phyloP scores from a whole-genome alignment of 2,113 vertebrate species.

The Salvelinus namaycush region DNA sequence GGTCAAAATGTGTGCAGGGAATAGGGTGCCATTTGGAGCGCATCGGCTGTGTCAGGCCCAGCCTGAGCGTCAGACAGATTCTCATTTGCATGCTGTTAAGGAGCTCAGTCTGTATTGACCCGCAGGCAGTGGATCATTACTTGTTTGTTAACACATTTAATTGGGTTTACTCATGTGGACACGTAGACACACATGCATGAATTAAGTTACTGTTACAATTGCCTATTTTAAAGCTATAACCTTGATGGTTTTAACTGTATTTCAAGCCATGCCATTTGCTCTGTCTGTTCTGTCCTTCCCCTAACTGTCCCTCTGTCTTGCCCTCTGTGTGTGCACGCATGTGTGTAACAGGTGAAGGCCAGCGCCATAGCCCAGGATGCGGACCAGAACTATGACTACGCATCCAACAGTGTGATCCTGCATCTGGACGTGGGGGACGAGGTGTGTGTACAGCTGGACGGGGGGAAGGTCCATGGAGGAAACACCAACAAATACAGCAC shows the following conservation, averaged over 20 bases:
- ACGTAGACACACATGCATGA: conserved; percentile 53
- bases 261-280: not conserved
- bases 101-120: conserved; percentile 68
- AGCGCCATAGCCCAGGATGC: conserved; percentile 82
- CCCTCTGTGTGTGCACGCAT: conserved; percentile 38
- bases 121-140: conserved; percentile 72
- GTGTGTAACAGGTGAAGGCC: conserved; percentile 74
- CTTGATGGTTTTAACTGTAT: too few relatives aligned
- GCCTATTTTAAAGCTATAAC: not conserved
- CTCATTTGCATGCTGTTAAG: conserved; percentile 72
- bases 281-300: conserved; percentile 40
- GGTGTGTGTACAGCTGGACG: conserved; percentile 92
- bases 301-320: conserved; percentile 48
- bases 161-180: conserved; percentile 69
- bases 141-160: conserved; percentile 79
- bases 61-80: conserved; percentile 47
- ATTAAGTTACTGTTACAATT: conserved; percentile 39
- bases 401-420: conserved; percentile 92
- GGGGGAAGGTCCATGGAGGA: conserved; percentile 92
- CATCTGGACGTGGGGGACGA: conserved; percentile 94
- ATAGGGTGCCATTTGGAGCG: too few relatives aligned
- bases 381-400: conserved; percentile 93
- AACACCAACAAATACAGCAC: conserved; percentile 98
- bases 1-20: too few relatives aligned
- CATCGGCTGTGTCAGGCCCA: too few relatives aligned